Evolutionary conservation across 2,797 vertebrate species (phyloP).

Genomic region (Psittacula echo): DNA sequence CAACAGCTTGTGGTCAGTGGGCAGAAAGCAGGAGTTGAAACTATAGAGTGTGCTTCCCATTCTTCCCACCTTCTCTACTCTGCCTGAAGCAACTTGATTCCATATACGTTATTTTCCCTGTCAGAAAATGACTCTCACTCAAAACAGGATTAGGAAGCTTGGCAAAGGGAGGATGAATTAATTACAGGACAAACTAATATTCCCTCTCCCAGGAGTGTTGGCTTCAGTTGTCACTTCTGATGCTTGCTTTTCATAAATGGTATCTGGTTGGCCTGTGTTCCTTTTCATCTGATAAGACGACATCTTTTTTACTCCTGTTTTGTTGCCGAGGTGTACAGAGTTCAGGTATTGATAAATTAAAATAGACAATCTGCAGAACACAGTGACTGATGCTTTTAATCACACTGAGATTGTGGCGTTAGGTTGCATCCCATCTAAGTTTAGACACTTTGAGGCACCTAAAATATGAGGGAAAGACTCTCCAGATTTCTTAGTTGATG

Average conservation of each 20-base stretch:
- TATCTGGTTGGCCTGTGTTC: not conserved
- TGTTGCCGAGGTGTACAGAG: not conserved
- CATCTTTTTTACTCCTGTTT: not conserved
- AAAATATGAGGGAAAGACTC: not conserved
- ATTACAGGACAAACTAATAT: slow-evolving; percentile 54
- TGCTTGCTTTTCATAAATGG: not conserved
- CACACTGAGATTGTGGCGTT: not conserved
- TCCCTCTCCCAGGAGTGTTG: slow-evolving; percentile 24
- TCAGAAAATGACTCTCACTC: slow-evolving; percentile 43
- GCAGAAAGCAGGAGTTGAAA: slow-evolving; percentile 40
- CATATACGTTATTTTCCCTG: slow-evolving; percentile 32
- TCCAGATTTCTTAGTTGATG: not conserved
- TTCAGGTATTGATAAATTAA: not conserved
- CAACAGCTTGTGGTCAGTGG: not conserved
- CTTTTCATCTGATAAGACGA: slow-evolving; percentile 27
- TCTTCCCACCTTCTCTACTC: not conserved
- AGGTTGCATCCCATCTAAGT: not conserved
- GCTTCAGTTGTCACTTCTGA: slow-evolving; percentile 32
- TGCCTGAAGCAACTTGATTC: slow-evolving; percentile 43
- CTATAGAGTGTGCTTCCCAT: not conserved
- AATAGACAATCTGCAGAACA: not conserved
- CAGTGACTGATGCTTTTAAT: not conserved
- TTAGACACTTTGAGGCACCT: not conserved
- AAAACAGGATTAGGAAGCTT: slow-evolving; percentile 56
- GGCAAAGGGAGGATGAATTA: slow-evolving; percentile 53